Conservation (phyloP, 1,140 invertebrate species). For the Telenomus remus region DNA sequence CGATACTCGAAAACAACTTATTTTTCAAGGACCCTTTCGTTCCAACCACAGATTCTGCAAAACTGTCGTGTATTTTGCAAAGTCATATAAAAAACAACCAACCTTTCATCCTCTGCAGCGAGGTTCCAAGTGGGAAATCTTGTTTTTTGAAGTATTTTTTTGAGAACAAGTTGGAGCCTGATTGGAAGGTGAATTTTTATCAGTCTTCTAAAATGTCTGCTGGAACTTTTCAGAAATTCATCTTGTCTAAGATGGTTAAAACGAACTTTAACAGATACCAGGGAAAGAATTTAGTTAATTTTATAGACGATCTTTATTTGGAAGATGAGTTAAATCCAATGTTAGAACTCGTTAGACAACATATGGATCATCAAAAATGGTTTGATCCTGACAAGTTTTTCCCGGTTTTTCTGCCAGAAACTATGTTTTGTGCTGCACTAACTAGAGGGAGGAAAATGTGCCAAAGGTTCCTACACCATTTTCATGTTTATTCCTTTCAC, state of each 20-base stretch:
- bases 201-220: slow-evolving; percentile 79
- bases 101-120: slow-evolving; percentile 80
- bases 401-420: slow-evolving; percentile 77
- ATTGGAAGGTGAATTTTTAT: slow-evolving; percentile 76
- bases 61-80: slow-evolving; percentile 72
- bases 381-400: slow-evolving; percentile 78
- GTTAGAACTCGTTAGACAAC: slow-evolving; percentile 82
- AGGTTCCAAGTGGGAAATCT: slow-evolving; percentile 82
- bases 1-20: slow-evolving; percentile 63
- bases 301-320: slow-evolving; percentile 83
- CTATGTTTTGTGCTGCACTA: slow-evolving; percentile 79
- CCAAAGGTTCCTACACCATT: slow-evolving; percentile 80
- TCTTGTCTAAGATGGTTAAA: slow-evolving; percentile 80
- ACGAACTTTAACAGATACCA: slow-evolving; percentile 77
- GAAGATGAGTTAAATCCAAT: slow-evolving; percentile 76
- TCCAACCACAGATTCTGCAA: slow-evolving; percentile 80
- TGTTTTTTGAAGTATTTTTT: slow-evolving; percentile 79
- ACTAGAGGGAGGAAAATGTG: slow-evolving; percentile 72
- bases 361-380: slow-evolving; percentile 80
- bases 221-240: slow-evolving; percentile 78
- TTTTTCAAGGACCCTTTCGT: slow-evolving; percentile 78
- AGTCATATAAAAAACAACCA: slow-evolving; percentile 72
- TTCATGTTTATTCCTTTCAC: slow-evolving; percentile 79
- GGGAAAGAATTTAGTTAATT: slow-evolving; percentile 78
- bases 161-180: slow-evolving; percentile 74